Conservation (phyloP, 2,888 invertebrate species). For the Tolmerus cingulatus region DNA sequence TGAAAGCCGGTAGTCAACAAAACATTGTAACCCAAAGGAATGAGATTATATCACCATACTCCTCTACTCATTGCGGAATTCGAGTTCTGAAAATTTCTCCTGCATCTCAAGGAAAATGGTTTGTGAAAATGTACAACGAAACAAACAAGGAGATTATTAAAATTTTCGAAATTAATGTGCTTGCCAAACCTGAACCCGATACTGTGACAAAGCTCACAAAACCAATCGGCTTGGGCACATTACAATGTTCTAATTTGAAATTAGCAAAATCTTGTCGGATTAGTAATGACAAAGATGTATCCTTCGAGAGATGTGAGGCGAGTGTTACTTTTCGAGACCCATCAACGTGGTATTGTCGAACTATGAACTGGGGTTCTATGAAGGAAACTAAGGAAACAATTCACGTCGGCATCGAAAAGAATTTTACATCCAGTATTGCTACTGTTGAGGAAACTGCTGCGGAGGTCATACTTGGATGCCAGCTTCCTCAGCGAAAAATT, state of each 20-base stretch:
- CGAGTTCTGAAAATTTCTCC: background rate
- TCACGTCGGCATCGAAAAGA: constrained; percentile 45
- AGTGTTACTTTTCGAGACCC: background rate
- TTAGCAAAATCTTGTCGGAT: constrained; percentile 51
- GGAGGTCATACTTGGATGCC: constrained; percentile 50
- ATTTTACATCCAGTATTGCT: constrained; percentile 34
- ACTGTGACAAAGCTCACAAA: background rate
- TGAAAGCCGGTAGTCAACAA: background rate
- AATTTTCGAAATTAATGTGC: background rate
- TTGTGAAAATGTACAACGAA: background rate
- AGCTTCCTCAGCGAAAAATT: constrained; percentile 48
- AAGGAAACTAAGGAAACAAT: constrained; percentile 52
- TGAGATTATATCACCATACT: background rate
- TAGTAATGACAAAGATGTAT: background rate
- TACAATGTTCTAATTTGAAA: background rate
- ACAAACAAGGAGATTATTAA: background rate
- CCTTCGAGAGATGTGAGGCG: background rate
- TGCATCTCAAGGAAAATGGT: background rate
- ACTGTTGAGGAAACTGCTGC: constrained; percentile 49
- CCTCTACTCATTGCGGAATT: background rate
- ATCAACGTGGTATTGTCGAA: constrained; percentile 52
- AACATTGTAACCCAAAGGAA: background rate
- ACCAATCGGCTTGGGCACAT: background rate
- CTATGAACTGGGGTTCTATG: constrained; percentile 52
- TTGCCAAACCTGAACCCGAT: background rate